phyloP scores from a whole-genome alignment of 2,888 invertebrate species.

The Mycalesis mineus region DNA sequence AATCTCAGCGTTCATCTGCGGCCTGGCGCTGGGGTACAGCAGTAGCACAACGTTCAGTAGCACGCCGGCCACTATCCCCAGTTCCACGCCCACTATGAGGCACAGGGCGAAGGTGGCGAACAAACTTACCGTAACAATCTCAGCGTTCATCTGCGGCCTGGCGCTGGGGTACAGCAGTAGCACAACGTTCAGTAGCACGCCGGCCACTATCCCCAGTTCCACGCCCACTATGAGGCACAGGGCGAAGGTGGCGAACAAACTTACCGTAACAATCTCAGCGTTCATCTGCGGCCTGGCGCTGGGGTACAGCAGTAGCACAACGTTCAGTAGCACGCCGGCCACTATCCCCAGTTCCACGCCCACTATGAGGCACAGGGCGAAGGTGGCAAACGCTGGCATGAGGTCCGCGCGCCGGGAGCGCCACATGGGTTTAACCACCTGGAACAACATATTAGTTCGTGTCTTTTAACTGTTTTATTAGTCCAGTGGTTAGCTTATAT shows the following conservation, averaged over 20 bases:
- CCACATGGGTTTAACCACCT: constrained; percentile 91
- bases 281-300: constrained; percentile 87
- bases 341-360: constrained; percentile 93
- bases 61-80: no score
- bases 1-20: constrained; percentile 85
- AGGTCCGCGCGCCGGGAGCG: constrained; percentile 87
- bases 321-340: constrained; percentile 87
- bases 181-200: constrained; percentile 87
- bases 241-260: constrained; percentile 83
- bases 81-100: no score
- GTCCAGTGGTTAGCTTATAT: no score
- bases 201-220: constrained; percentile 90
- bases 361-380: constrained; percentile 86
- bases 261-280: constrained; percentile 84
- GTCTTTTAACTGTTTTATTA: no score
- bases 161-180: constrained; percentile 89
- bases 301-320: constrained; percentile 87
- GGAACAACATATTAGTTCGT: constrained; percentile 22
- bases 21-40: constrained; percentile 89
- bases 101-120: no score
- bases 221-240: constrained; percentile 89
- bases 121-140: constrained; percentile 85
- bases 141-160: constrained; percentile 85
- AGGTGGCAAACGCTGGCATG: constrained; percentile 89
- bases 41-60: constrained; percentile 87